Evolutionary conservation across 2,888 invertebrate genomes (phyloP), one percentile per base, ranked within the genome.

Genomic region (Bombylius major): DNA sequence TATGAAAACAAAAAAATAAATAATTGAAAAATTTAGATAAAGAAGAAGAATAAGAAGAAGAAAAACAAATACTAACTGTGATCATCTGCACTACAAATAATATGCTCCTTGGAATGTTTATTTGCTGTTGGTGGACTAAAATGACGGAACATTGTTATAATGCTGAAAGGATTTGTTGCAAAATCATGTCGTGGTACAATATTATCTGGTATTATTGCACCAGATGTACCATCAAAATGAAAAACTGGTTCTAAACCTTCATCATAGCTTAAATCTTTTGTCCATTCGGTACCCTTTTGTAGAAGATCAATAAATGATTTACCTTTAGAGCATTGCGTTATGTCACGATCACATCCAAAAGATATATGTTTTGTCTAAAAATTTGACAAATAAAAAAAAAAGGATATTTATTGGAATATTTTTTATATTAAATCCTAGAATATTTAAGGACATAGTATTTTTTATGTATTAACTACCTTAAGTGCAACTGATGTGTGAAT

Each of bases 61-160:
- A 23, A 3, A 42, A 42, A 11, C 5, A 12, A 51, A 52, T 45
- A 80, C 87, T 82, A 67, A 94, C 95, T 94, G 71, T 96, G 95
- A 70, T 97, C 95, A 75, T 99, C 99, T 34, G 97, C 94, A 66
- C 91, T 89, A 73, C 99, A 99, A 50, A 99, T 77, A 65, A 99
- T 87, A 69, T 98, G 97, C 70, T 99, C 98, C 76, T 99, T 99
- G 62, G 85, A 79, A 69, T 92, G 93, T 65, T 92, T 90, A 73
- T 94, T 92, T 62, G 83, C 81, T 64, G 84, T 83, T 47, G 86
- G 81, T n/a, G 65, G 61, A 13, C 86, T 83, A 47, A 88, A 88
- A 76, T 98, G 98, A 53, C 94, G 84, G 82, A 99, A 87, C 90
- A 98, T 97, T 11, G 93, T 92, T 48, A 91, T 84, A 66, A 99